Evolutionary conservation across 2,888 invertebrate species (phyloP).

Genomic region (Leucania comma): DNA sequence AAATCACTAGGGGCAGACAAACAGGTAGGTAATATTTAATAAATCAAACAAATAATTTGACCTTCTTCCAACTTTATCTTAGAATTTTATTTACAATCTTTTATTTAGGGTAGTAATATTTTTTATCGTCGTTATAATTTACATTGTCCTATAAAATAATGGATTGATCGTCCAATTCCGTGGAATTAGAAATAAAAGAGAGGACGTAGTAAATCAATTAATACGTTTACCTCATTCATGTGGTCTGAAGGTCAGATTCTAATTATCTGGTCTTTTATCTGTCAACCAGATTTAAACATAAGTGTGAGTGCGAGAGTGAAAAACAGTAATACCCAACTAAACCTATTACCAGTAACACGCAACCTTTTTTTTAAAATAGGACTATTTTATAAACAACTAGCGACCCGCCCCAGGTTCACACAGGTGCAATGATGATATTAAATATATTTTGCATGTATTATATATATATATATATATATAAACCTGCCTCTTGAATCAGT

Average conservation of each 20-base stretch:
- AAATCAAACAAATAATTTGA: constrained; percentile 2
- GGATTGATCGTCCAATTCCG: constrained; percentile 15
- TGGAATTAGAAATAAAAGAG: constrained; percentile 18
- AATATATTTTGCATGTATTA: no score
- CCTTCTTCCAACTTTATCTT: background rate
- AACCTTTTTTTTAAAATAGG: background rate
- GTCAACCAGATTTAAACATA: constrained; percentile 2
- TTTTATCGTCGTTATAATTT: constrained; percentile 5
- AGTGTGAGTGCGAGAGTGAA: background rate
- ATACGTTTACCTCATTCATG: constrained; percentile 69
- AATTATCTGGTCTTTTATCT: constrained; percentile 25
- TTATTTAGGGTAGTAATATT: constrained; percentile 4
- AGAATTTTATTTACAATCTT: constrained; percentile 16
- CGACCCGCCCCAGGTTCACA: no score
- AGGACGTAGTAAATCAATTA: constrained; percentile 72
- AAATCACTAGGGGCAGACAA: no score
- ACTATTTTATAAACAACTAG: no score
- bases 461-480: no score
- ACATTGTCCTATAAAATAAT: constrained; percentile 21
- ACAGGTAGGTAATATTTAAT: background rate
- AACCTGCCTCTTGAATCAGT: no score
- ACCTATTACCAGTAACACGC: background rate
- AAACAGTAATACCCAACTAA: background rate
- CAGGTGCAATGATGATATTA: no score
- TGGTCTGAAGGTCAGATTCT: constrained; percentile 65